Evolutionary conservation across 2,113 vertebrate genomes (phyloP), one percentile per base, ranked within the genome.

Genomic region (Tachuris rubrigastra): DNA sequence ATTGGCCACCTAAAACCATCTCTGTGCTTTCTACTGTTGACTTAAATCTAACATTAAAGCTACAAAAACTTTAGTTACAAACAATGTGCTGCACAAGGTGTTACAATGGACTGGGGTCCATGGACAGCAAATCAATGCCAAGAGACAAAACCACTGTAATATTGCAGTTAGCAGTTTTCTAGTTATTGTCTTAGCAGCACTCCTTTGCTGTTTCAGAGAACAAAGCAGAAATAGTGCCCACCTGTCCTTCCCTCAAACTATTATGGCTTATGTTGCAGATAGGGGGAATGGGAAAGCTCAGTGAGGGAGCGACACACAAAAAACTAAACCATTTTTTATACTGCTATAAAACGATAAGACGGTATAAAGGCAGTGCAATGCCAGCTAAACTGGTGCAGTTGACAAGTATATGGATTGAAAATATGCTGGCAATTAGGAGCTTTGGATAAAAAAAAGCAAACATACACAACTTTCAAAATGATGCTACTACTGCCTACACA

Each of bases 361-460:
- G 69, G 71, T 6, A 85, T 84, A 90, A 95, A 95, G 84, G 91
- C 89, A 94, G 68, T 2, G 59, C 79, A 90, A 47, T 78, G 92
- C 95, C 90, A 96, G 94, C 93, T 90, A 93, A 95, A 94, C 88
- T 37, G 78, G 75, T 47, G 44, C 4, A 47, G 84, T 14, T 97
- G 96, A 96, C 96, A 97, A 93, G 93, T 97, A 96, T 90, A 96
- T 25, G 49, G 89, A 75, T 46, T 72, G 84, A 37, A 97, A 97
- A 97, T 97, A 97, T 18, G 83, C 79, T 72, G 91, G 75, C 95
- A 97, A 96, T 97, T 95, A 97, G 92, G 86, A 81, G 52, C 50
- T 90, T 82, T 85, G 95, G 93, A 82, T 66, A 35, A 60, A 81
- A 81, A 85, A 74, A 67, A 28, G n/a, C 18, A 8, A 79, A 80